Evolutionary conservation across 2,113 vertebrate genomes (phyloP).

Genomic region (Gavia stellata): DNA sequence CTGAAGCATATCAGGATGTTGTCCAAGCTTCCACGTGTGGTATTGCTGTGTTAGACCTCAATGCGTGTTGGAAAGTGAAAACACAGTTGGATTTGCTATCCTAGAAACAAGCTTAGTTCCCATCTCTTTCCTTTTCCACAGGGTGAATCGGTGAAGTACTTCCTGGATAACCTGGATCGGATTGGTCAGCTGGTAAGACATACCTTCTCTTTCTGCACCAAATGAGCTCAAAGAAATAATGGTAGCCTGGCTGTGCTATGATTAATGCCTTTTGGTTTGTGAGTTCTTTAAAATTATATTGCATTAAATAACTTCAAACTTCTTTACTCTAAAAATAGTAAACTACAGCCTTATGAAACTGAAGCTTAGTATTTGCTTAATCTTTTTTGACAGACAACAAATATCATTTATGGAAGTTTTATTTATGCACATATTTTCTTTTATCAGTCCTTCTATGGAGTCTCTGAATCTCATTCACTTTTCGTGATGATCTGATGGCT

Average conservation of each 20-base stretch:
- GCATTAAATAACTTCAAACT: neutral
- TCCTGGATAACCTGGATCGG: slow-evolving; percentile 96
- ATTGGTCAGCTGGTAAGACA: slow-evolving; percentile 92
- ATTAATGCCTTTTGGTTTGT: neutral
- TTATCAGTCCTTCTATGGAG: neutral
- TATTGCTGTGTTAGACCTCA: neutral
- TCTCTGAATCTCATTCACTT: neutral
- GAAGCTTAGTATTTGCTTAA: neutral
- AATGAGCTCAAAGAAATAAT: neutral
- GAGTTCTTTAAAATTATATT: neutral
- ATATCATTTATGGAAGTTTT: neutral
- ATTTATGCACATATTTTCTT: neutral
- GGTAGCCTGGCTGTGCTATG: neutral
- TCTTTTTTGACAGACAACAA: neutral
- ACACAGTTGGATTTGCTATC: neutral
- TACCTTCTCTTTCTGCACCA: neutral
- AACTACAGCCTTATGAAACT: neutral
- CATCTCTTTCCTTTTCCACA: slow-evolving; percentile 54
- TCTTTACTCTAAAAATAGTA: neutral
- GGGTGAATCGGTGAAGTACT: slow-evolving; percentile 98
- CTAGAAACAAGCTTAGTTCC: neutral
- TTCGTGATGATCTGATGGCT: neutral
- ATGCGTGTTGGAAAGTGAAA: neutral
- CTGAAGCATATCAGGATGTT: neutral
- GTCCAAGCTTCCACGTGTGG: neutral